Percentiles rank a stretch among this genome's conserved stretches.
These are phyloP conservation scores for Euwallacea similis DNA, from an alignment of 1,140 invertebrate species.

Conservation along the genomic window DNA sequence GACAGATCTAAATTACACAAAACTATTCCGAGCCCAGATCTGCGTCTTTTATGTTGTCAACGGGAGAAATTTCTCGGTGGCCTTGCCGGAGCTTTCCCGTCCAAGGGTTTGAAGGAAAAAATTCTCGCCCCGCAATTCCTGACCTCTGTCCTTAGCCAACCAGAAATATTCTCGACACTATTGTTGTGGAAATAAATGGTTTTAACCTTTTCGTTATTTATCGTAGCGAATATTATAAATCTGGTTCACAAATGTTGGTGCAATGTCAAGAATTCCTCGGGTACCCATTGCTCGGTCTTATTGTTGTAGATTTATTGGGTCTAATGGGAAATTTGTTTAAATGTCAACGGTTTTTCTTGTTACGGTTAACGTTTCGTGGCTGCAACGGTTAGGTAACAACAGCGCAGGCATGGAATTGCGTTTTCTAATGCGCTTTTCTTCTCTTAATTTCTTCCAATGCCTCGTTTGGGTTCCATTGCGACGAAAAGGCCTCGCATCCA, in stretches of 20 bases:
- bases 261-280: constrained; percentile 12
- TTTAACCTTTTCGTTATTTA: constrained; percentile 34
- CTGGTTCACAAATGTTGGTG: constrained; percentile 28
- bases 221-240: constrained; percentile 35
- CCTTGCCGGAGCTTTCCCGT: constrained; percentile 15
- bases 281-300: background rate
- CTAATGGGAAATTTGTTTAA: constrained; percentile 24
- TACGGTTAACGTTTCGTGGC: background rate
- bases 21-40: constrained; percentile 26
- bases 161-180: constrained; percentile 18
- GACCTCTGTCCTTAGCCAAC: constrained; percentile 28
- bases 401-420: too few relatives aligned
- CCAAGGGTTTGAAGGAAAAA: background rate
- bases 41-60: constrained; percentile 20
- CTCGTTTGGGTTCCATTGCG: too few relatives aligned
- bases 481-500: too few relatives aligned
- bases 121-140: constrained; percentile 14
- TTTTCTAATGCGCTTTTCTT: too few relatives aligned
- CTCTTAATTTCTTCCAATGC: too few relatives aligned
- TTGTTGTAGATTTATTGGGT: constrained; percentile 22
- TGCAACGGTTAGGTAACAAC: background rate
- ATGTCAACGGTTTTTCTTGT: constrained; percentile 17
- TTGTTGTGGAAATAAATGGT: constrained; percentile 35
- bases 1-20: constrained; percentile 33
- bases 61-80: constrained; percentile 20